These are phyloP conservation scores for Neotoma lepida DNA, from an alignment of 2,113 vertebrate species.

Conservation along the genomic window DNA sequence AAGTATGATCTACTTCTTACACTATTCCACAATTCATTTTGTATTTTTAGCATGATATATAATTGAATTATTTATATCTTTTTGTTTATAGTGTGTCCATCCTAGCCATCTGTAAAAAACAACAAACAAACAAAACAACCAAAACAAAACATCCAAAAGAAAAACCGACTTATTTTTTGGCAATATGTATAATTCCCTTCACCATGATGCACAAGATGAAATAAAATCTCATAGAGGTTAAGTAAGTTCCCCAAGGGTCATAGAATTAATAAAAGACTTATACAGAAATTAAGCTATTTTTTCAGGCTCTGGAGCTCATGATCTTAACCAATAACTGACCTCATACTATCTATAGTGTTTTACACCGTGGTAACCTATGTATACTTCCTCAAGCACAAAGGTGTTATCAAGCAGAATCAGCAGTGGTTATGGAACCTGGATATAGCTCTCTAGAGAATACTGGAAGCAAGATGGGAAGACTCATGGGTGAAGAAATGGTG, in stretches of 20 bases:
- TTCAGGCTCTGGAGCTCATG: neutral
- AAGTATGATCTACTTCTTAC: neutral
- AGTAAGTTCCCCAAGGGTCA: neutral
- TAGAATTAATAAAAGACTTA: neutral
- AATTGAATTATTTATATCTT: neutral
- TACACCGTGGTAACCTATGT: neutral
- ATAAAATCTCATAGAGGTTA: neutral
- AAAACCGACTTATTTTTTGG: neutral
- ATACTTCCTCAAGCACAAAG: neutral
- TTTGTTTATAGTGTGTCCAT: neutral
- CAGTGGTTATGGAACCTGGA: slow-evolving; percentile 5
- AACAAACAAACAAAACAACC: neutral
- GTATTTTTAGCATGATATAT: neutral
- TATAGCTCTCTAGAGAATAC: slow-evolving; percentile 39
- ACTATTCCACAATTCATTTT: neutral
- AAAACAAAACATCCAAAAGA: no score
- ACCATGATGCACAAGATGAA: neutral
- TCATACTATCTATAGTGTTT: neutral
- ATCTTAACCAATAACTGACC: neutral
- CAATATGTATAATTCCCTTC: neutral
- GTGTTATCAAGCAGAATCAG: neutral
- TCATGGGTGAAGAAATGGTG: slow-evolving; percentile 37
- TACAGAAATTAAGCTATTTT: neutral
- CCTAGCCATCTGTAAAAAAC: neutral
- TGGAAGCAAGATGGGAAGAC: neutral